phyloP scores from a whole-genome alignment of 1,140 invertebrate species.

The Branchinecta lindahli region DNA sequence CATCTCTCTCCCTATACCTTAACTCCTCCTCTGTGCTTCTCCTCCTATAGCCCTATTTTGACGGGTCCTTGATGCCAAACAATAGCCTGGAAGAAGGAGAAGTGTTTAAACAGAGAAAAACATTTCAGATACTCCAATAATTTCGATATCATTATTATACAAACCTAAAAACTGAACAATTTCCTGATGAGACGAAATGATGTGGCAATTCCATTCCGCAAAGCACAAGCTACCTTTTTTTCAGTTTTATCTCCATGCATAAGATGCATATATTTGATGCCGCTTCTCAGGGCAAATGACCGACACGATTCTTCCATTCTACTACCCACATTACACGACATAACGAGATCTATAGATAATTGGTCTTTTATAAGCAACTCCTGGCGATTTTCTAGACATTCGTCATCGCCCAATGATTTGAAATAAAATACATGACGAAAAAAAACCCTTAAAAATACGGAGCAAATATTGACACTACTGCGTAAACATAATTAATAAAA shows the following conservation, averaged over 20 bases:
- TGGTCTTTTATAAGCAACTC: not conserved
- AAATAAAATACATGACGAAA: not conserved
- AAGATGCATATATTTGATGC: not conserved
- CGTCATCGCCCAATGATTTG: not conserved
- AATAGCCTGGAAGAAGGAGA: not conserved
- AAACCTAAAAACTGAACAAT: not conserved
- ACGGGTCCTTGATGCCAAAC: conserved; percentile 1
- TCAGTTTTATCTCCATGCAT: not conserved
- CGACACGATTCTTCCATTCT: not conserved
- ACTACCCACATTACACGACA: not conserved
- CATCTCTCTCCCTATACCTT: conserved; percentile 3
- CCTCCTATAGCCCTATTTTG: not conserved
- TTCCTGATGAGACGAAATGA: not conserved
- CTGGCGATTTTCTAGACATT: not conserved
- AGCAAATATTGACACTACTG: not conserved
- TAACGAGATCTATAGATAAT: not conserved
- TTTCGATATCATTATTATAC: not conserved
- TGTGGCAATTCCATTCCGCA: not conserved
- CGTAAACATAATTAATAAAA: not conserved
- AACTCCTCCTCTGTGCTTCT: not conserved
- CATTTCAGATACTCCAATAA: not conserved
- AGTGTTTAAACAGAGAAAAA: not conserved
- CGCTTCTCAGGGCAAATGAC: not conserved
- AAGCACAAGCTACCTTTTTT: not conserved
- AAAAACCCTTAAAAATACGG: not conserved